phyloP scores from a whole-genome alignment of 2,888 invertebrate genomes.

The Apamea sordens region DNA sequence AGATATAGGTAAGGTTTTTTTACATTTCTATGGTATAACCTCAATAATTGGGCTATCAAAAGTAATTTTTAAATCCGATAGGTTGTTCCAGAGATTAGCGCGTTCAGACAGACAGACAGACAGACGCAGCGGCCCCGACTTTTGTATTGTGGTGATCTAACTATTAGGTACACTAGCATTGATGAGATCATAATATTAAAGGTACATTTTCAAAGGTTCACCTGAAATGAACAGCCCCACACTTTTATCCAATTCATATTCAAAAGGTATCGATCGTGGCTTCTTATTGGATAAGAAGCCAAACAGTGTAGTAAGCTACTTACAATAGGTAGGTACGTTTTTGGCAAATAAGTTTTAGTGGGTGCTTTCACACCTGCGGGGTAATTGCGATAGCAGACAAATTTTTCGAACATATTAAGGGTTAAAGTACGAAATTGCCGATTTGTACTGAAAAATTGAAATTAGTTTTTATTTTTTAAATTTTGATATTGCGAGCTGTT shows the following conservation, averaged over 20 bases:
- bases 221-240: not conserved
- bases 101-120: not conserved
- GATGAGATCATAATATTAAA: not conserved
- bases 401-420: not conserved
- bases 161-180: not conserved
- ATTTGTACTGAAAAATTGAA: too few relatives aligned
- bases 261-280: conserved; percentile 22
- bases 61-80: not conserved
- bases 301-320: conserved; percentile 15
- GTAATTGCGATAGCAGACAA: not conserved
- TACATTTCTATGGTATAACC: too few relatives aligned
- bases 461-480: too few relatives aligned
- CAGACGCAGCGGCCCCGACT: not conserved
- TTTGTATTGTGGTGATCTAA: not conserved
- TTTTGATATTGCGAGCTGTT: too few relatives aligned
- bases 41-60: not conserved
- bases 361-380: not conserved
- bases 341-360: not conserved
- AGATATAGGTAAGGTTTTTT: too few relatives aligned
- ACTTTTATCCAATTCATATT: not conserved
- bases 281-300: conserved; percentile 34
- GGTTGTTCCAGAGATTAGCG: not conserved
- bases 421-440: too few relatives aligned
- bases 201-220: not conserved
- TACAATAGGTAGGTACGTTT: not conserved